Conservation (phyloP, 2,797 vertebrate genomes). For the Oryzias dopingdopingensis region DNA sequence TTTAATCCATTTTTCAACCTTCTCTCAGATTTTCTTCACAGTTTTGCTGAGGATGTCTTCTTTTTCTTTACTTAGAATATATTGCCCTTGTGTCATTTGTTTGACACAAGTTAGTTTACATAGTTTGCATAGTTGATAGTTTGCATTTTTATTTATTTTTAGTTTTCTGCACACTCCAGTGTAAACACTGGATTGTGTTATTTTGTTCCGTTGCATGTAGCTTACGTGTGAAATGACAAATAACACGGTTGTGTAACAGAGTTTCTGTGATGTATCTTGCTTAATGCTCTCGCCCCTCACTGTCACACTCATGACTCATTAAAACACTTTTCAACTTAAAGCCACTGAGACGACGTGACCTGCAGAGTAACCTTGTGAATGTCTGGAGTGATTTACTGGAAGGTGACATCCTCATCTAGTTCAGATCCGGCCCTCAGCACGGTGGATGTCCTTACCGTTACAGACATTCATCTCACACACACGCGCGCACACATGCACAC, state of each 20-base stretch:
- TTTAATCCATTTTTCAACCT: no score
- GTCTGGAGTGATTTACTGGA: slow-evolving; percentile 30
- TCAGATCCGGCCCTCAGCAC: slow-evolving; percentile 10
- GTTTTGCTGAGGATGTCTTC: no score
- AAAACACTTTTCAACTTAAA: slow-evolving; percentile 11
- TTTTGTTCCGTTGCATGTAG: no score
- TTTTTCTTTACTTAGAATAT: no score
- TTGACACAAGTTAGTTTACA: no score
- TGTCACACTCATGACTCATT: slow-evolving; percentile 20
- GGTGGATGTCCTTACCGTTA: slow-evolving; percentile 19
- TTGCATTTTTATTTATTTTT: neutral
- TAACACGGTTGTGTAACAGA: neutral
- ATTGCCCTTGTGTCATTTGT: no score
- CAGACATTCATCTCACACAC: slow-evolving; percentile 21
- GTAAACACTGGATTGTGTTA: no score
- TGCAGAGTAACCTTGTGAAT: slow-evolving; percentile 15
- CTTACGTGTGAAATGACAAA: neutral
- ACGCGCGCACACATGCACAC: slow-evolving; percentile 7
- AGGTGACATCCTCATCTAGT: slow-evolving; percentile 38
- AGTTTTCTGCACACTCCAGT: neutral
- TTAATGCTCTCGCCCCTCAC: slow-evolving; percentile 8
- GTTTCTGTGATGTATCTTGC: neutral
- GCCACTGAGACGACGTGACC: slow-evolving; percentile 21
- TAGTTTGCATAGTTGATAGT: no score
- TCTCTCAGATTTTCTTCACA: no score